Conservation (phyloP, 37 sponge, comb jelly and placozoan genomes). For the Chondrosia reniformis region DNA sequence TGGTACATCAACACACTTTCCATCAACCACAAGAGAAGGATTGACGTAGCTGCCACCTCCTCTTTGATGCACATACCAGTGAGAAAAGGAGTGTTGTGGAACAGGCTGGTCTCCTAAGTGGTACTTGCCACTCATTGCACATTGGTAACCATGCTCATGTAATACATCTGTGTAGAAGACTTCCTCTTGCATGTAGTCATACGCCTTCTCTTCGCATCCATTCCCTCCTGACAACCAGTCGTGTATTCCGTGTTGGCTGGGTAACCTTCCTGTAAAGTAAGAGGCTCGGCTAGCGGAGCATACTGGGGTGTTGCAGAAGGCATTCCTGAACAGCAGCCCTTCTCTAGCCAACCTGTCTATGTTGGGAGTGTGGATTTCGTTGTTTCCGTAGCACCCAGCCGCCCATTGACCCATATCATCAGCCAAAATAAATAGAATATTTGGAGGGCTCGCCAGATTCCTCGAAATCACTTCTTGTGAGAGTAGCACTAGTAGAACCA, state of each 20-base stretch:
- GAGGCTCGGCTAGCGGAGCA: constrained; percentile 67
- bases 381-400: constrained; percentile 55
- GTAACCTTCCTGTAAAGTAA: constrained; percentile 60
- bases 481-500: no score
- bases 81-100: constrained; percentile 58
- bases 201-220: constrained; percentile 45
- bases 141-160: constrained; percentile 32
- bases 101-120: constrained; percentile 56
- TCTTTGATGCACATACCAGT: constrained; percentile 74
- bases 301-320: constrained; percentile 73
- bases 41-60: constrained; percentile 62
- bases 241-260: constrained; percentile 68
- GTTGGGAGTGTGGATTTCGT: constrained; percentile 56
- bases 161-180: constrained; percentile 62
- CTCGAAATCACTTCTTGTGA: no score
- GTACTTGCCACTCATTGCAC: constrained; percentile 69
- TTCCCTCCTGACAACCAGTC: constrained; percentile 71
- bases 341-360: constrained; percentile 68
- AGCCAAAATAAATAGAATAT: constrained; percentile 50
- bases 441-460: no score
- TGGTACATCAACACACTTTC: constrained; percentile 38
- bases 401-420: constrained; percentile 75
- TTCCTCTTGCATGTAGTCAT: constrained; percentile 48
- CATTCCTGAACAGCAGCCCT: constrained; percentile 62
- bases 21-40: constrained; percentile 62